Percentiles rank a stretch among this genome's conserved stretches.
Conservation (phyloP, 2,797 vertebrate genomes). For the Triplophysa yarkandensis region DNA sequence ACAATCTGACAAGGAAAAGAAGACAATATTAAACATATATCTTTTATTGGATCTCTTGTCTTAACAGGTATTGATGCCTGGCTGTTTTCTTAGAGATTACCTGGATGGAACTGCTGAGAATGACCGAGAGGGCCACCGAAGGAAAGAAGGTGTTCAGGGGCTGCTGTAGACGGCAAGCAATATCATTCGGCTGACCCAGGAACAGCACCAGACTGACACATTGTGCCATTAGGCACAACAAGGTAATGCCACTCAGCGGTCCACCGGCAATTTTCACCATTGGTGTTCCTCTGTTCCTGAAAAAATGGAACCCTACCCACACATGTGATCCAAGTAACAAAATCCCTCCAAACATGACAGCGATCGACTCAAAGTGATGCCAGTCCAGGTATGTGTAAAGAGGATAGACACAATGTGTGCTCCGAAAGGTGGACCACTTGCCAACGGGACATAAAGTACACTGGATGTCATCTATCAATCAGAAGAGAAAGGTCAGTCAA, state of each 20-base stretch:
- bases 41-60: too few relatives aligned
- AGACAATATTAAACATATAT: background rate
- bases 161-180: conserved; percentile 76
- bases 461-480: conserved; percentile 70
- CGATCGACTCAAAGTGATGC: conserved; percentile 64
- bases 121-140: conserved; percentile 73
- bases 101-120: conserved; percentile 74
- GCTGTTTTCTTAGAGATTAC: conserved; percentile 58
- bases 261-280: conserved; percentile 80
- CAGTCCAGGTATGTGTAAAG: conserved; percentile 74
- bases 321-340: conserved; percentile 64
- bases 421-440: conserved; percentile 78
- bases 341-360: conserved; percentile 62
- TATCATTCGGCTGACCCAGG: conserved; percentile 72
- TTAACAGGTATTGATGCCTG: too few relatives aligned
- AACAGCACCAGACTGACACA: conserved; percentile 77
- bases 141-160: conserved; percentile 79
- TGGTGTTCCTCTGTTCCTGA: conserved; percentile 68
- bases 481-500: conserved; percentile 7
- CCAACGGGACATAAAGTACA: conserved; percentile 71
- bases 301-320: conserved; percentile 68
- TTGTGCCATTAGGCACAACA: conserved; percentile 73
- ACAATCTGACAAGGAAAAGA: conserved; percentile 66
- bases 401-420: conserved; percentile 72
- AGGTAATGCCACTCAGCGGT: conserved; percentile 63